Percentiles rank a stretch among this genome's conserved stretches.
These are phyloP conservation scores for Phrynocephalus guinanensis DNA, from an alignment of 2,797 vertebrate species.

Conservation along the genomic window DNA sequence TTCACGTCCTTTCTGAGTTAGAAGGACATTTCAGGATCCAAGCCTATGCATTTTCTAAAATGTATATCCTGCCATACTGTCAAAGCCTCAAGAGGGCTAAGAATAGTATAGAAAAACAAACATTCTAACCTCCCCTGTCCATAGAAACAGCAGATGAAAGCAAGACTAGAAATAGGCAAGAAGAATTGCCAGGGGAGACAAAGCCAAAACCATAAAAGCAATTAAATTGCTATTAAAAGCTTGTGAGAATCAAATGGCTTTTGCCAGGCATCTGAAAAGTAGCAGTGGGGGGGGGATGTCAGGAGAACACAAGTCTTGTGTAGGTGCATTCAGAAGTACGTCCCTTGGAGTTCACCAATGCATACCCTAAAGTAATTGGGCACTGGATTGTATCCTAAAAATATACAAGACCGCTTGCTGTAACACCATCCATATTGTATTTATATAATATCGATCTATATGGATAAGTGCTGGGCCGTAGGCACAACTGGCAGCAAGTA, in stretches of 20 bases:
- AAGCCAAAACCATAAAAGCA: slow-evolving; percentile 9
- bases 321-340: neutral
- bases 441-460: neutral
- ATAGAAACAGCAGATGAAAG: neutral
- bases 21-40: neutral
- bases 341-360: neutral
- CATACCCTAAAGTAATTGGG: neutral
- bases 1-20: no score
- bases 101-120: slow-evolving; percentile 7
- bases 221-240: slow-evolving; percentile 16
- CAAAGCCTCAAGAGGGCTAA: neutral
- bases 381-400: neutral
- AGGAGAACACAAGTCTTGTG: neutral
- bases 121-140: neutral
- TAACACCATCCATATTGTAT: neutral
- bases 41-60: neutral
- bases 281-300: neutral
- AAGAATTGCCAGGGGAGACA: neutral
- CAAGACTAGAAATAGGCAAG: neutral
- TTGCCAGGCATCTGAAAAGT: neutral
- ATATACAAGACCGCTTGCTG: neutral
- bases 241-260: neutral
- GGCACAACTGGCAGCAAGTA: neutral
- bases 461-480: neutral
- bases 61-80: neutral